These are phyloP conservation scores for Potorous gilbertii DNA, from an alignment of 2,797 vertebrate species.

Conservation along the genomic window DNA sequence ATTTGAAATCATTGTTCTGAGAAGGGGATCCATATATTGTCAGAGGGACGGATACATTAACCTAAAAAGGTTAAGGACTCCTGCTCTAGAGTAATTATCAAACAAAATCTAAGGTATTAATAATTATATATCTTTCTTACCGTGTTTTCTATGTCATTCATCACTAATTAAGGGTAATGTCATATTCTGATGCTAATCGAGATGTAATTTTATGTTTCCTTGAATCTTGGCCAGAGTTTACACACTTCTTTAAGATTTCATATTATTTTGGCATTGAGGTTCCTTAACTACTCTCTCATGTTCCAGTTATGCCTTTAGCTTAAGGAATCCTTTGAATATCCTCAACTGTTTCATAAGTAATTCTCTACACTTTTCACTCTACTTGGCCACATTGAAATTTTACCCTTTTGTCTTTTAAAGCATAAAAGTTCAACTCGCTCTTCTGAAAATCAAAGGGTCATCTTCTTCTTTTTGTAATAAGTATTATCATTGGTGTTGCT, in stretches of 20 bases:
- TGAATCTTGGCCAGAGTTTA: not conserved
- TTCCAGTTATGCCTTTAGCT: not conserved
- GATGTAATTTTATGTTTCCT: not conserved
- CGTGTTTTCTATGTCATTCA: not conserved
- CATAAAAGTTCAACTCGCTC: not conserved
- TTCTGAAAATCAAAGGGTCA: not conserved
- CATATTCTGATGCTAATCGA: not conserved
- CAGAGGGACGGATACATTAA: not conserved
- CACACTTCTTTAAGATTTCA: not conserved
- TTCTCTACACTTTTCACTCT: constrained; percentile 4
- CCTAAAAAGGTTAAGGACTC: not conserved
- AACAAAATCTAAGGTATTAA: not conserved
- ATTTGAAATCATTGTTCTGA: not conserved
- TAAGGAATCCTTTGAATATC: not conserved
- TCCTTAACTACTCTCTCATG: not conserved
- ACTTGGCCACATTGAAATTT: no score
- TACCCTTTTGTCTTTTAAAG: not conserved
- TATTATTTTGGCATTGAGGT: not conserved
- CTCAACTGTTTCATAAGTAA: constrained; percentile 29
- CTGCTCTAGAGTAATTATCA: not conserved
- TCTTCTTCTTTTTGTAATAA: no score
- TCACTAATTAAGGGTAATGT: not conserved
- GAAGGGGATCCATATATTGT: not conserved
- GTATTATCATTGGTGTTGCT: constrained; percentile 22
- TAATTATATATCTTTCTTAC: not conserved